Evolutionary conservation across 2,113 vertebrate genomes (phyloP), one percentile per base, ranked within the genome.

Genomic region (Phalacrocorax carbo): DNA sequence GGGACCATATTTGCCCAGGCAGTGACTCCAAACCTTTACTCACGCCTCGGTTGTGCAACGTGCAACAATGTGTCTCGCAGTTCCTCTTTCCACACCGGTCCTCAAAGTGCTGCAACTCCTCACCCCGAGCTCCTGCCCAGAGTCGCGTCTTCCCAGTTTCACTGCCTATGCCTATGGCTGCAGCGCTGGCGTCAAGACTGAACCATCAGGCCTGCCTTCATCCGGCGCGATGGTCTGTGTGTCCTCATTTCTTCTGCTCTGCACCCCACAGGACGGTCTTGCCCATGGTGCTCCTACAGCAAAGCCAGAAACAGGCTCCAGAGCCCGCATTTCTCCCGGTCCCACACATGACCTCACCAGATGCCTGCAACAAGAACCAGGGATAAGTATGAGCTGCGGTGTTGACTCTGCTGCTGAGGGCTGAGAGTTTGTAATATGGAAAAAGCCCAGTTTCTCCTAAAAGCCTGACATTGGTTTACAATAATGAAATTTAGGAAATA

Each of bases 201-300:
- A 51, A 2, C 66, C 36, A 2, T 3, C 70, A 25, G 23, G 15
- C 8, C 0, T 7, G 36, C 20, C 64, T 22, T 40, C 20, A 36
- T 23, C 38, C 62, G 27, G 48, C 22, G 7, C 0, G 3, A 15
- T 0, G 1, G 1, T 15, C 34, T 14, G 17, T 3, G 9, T 5
- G 3, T 12, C n/a, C 48, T 51, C 2, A 0, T 51, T 32, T 12
- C 60, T 19, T 54, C 34, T 27, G 62, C 0, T 0, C 30, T 26
- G 62, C 0, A 0, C 27, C 29, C 27, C 2, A 0, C 3, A 4
- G 29, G 22, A 16, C 4, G 1, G 29, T 8, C 34, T 0, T 3
- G 38, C 13, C 34, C 27, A 2, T 1, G 4, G 19, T 40, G 66
- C 30, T 76, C 21, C 64, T 49, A 2, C 54, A n/a, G 51, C 46